Evolutionary conservation across 2,888 invertebrate species (phyloP).

Genomic region (Drosophila atripex): DNA sequence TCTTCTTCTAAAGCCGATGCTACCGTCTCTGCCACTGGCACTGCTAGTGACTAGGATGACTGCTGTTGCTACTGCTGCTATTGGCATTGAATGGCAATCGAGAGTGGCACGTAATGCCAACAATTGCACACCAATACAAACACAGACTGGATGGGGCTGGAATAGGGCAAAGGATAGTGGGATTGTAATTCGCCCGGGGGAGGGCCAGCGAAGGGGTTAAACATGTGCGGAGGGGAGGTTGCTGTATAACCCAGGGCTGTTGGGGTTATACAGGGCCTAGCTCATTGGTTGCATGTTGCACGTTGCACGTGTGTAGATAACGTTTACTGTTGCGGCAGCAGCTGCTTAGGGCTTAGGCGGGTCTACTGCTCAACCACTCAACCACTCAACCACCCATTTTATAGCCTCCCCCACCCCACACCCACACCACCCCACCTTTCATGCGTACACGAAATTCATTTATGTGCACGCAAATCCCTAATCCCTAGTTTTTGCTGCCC

Average conservation of each 20-base stretch:
- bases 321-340: conserved; percentile 53
- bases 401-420: background rate
- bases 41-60: conserved; percentile 2
- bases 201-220: background rate
- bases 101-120: conserved; percentile 81
- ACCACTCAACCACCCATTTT: background rate
- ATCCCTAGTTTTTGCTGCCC: conserved; percentile 76
- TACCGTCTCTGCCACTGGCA: conserved; percentile 15
- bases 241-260: no score
- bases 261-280: conserved; percentile 10
- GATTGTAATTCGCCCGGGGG: conserved; percentile 32
- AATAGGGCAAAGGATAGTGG: conserved; percentile 14
- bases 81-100: conserved; percentile 77
- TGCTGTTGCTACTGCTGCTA: conserved; percentile 22
- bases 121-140: conserved; percentile 78
- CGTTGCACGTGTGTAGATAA: conserved; percentile 76
- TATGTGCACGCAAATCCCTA: conserved; percentile 79
- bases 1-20: conserved; percentile 29
- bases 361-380: conserved; percentile 1
- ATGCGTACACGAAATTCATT: conserved; percentile 78
- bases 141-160: conserved; percentile 37
- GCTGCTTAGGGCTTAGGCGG: conserved; percentile 46
- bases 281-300: conserved; percentile 64
- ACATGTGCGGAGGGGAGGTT: no score
- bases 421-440: no score